phyloP scores from a whole-genome alignment of 1,140 invertebrate genomes.

The Brachionus rubens region DNA sequence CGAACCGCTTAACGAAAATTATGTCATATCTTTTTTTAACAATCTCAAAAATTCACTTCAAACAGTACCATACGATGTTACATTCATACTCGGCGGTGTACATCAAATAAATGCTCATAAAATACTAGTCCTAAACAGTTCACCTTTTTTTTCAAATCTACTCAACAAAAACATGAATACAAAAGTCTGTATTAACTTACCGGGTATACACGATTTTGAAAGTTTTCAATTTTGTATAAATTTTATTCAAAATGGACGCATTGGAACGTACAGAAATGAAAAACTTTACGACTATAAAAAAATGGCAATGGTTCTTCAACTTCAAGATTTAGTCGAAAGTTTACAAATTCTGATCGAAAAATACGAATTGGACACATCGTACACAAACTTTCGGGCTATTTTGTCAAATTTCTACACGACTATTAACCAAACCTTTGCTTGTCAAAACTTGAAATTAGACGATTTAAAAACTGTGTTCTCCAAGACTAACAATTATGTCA shows the following conservation, averaged over 20 bases:
- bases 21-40: neutral
- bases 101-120: slow-evolving; percentile 1
- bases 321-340: neutral
- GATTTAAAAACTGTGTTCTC: neutral
- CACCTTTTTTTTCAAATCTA: neutral
- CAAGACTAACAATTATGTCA: neutral
- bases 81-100: neutral
- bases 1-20: neutral
- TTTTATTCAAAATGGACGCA: neutral
- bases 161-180: neutral
- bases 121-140: slow-evolving; percentile 16
- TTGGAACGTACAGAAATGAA: neutral
- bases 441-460: neutral
- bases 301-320: neutral
- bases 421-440: neutral
- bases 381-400: neutral
- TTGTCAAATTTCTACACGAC: slow-evolving; percentile 2
- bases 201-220: neutral
- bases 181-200: neutral
- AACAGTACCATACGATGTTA: neutral
- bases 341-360: neutral
- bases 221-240: neutral
- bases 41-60: neutral
- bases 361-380: neutral
- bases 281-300: neutral